Percentiles rank a stretch among this genome's conserved stretches.
Evolutionary conservation across 1,140 invertebrate species (phyloP).

Genomic region (Drosophila sturtevanti): DNA sequence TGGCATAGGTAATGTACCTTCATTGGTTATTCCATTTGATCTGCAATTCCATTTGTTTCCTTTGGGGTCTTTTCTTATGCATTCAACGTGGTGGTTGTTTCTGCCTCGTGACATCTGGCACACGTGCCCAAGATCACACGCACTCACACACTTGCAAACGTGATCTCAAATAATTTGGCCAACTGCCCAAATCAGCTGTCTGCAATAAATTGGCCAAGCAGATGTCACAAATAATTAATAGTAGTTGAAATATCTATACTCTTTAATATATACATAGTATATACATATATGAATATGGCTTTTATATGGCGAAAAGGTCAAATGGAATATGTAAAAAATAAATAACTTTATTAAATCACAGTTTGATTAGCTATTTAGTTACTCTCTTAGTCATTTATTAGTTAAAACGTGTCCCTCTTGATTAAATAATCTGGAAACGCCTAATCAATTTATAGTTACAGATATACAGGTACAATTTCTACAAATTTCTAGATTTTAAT

Average conservation of each 20-base stretch:
- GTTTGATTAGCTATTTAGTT: no score
- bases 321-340: no score
- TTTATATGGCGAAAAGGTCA: no score
- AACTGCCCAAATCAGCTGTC: slow-evolving; percentile 43
- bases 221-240: not conserved
- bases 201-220: slow-evolving; percentile 26
- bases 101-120: slow-evolving; percentile 33
- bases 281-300: no score
- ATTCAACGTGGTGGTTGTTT: slow-evolving; percentile 36
- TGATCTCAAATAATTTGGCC: slow-evolving; percentile 33
- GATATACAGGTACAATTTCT: no score
- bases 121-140: slow-evolving; percentile 47
- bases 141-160: slow-evolving; percentile 1
- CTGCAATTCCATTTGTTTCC: slow-evolving; percentile 33
- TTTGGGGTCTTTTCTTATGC: not conserved
- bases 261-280: not conserved
- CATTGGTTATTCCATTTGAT: slow-evolving; percentile 49
- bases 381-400: no score
- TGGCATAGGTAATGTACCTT: slow-evolving; percentile 27
- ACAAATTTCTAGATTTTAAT: no score
- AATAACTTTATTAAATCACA: no score
- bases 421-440: no score
- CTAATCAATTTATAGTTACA: no score
- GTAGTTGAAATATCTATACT: not conserved
- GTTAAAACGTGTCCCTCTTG: no score